phyloP scores from a whole-genome alignment of 2,797 vertebrate genomes.

The Enteromius unitaeniatus region DNA sequence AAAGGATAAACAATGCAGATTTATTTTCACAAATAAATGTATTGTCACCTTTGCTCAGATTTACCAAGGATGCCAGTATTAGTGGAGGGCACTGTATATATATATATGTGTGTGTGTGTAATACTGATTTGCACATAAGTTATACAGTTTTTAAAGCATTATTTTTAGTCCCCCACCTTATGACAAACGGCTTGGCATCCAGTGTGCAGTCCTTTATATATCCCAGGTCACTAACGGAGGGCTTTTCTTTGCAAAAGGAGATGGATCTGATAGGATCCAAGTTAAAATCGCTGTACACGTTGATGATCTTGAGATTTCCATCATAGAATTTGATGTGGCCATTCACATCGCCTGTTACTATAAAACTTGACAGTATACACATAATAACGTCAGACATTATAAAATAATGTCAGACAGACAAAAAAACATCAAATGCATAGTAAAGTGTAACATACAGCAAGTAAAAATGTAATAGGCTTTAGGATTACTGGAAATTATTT shows the following conservation, averaged over 20 bases:
- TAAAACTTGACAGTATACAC: conserved; percentile 72
- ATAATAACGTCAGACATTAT: too few species aligned
- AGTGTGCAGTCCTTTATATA: conserved; percentile 65
- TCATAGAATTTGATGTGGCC: conserved; percentile 88
- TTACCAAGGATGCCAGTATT: too few species aligned
- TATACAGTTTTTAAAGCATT: neutral
- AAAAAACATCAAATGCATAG: conserved; percentile 1
- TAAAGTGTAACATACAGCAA: conserved; percentile 34
- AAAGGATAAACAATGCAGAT: too few species aligned
- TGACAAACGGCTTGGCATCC: conserved; percentile 67
- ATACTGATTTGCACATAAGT: neutral
- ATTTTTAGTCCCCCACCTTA: conserved; percentile 76
- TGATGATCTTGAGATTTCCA: conserved; percentile 75
- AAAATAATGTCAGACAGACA: neutral
- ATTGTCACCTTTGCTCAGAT: too few species aligned
- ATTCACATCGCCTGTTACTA: conserved; percentile 85
- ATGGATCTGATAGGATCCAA: conserved; percentile 83
- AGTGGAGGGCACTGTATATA: too few species aligned
- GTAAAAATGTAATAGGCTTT: neutral
- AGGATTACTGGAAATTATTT: neutral
- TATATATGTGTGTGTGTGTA: neutral
- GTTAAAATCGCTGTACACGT: conserved; percentile 76
- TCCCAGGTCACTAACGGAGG: conserved; percentile 32
- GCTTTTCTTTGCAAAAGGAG: conserved; percentile 82
- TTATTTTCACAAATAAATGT: too few species aligned